A percentile compares a stretch with the other conserved stretches of the same genome.
These are phyloP conservation scores for Archivesica marissinica DNA, from an alignment of 1,140 invertebrate genomes.

Conservation along the genomic window DNA sequence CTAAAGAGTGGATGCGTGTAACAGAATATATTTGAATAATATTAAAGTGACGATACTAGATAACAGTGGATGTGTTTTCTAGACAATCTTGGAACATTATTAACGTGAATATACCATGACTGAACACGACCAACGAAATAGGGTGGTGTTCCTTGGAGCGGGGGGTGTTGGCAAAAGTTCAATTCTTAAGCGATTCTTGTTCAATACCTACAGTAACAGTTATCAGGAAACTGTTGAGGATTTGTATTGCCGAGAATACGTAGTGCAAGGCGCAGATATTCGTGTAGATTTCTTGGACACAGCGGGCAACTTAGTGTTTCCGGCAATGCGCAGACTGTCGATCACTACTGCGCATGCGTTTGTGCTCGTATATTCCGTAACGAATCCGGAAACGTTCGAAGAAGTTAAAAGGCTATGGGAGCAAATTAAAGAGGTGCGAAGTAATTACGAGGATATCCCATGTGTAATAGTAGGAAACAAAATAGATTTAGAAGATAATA, in stretches of 20 bases:
- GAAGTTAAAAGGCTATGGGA: conserved; percentile 92
- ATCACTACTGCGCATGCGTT: conserved; percentile 96
- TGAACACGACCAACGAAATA: conserved; percentile 88
- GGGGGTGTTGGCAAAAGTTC: conserved; percentile 94
- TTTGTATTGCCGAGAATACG: conserved; percentile 93
- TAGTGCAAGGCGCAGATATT: conserved; percentile 85
- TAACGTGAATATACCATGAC: too few relatives aligned
- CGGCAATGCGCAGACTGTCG: conserved; percentile 87
- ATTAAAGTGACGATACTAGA: too few relatives aligned
- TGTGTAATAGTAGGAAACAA: conserved; percentile 95
- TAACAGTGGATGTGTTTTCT: too few relatives aligned
- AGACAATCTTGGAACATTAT: too few relatives aligned
- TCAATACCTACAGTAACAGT: conserved; percentile 92
- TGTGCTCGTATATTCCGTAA: conserved; percentile 94
- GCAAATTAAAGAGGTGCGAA: conserved; percentile 91
- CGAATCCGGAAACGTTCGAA: conserved; percentile 90
- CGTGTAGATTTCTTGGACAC: conserved; percentile 94
- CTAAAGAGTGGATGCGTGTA: too few relatives aligned
- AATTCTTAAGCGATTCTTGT: conserved; percentile 94
- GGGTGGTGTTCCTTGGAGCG: conserved; percentile 93
- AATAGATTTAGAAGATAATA: conserved; percentile 87
- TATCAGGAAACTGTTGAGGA: conserved; percentile 96
- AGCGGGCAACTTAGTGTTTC: conserved; percentile 86
- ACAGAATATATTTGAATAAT: too few relatives aligned
- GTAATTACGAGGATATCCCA: conserved; percentile 92